A percentile compares a stretch with the other conserved stretches of the same genome.
Conservation (phyloP, 2,113 vertebrate species). For the Eleginops maclovinus region DNA sequence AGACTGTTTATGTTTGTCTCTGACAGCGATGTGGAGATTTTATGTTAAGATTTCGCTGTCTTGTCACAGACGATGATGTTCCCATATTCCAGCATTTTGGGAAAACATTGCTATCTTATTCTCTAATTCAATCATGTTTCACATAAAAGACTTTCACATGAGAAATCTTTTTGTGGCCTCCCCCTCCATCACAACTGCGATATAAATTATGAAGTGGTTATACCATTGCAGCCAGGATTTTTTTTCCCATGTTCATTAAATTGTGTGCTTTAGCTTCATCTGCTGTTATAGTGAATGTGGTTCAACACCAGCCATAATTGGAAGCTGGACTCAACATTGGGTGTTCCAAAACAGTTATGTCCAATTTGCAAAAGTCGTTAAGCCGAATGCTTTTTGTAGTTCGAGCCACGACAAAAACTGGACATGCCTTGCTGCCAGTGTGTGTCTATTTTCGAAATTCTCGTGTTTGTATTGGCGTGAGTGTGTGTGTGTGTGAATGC, state of each 20-base stretch:
- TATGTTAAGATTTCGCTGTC: slow-evolving; percentile 46
- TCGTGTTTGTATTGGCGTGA: slow-evolving; percentile 21
- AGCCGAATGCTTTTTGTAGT: slow-evolving; percentile 76
- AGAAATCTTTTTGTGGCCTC: slow-evolving; percentile 71
- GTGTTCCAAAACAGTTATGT: slow-evolving; percentile 80
- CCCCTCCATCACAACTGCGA: slow-evolving; percentile 70
- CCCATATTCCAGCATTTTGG: slow-evolving; percentile 51
- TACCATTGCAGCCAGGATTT: slow-evolving; percentile 78
- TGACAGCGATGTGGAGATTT: slow-evolving; percentile 51
- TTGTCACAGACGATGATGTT: slow-evolving; percentile 56
- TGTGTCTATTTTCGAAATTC: slow-evolving; percentile 40
- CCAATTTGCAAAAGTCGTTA: slow-evolving; percentile 83
- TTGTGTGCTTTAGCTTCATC: slow-evolving; percentile 77
- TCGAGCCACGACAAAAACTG: slow-evolving; percentile 68
- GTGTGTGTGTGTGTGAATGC: slow-evolving; percentile 11
- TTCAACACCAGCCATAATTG: slow-evolving; percentile 82
- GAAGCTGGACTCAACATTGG: slow-evolving; percentile 78
- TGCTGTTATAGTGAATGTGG: slow-evolving; percentile 77
- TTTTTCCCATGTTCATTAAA: slow-evolving; percentile 85
- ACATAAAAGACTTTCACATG: slow-evolving; percentile 72
- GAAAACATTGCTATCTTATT: slow-evolving; percentile 46
- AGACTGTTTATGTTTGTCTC: slow-evolving; percentile 65
- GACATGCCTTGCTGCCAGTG: slow-evolving; percentile 38
- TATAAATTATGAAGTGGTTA: slow-evolving; percentile 80
- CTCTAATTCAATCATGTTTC: slow-evolving; percentile 63